These are phyloP conservation scores for Molorchus minor DNA, from an alignment of 2,888 invertebrate species.

Conservation along the genomic window DNA sequence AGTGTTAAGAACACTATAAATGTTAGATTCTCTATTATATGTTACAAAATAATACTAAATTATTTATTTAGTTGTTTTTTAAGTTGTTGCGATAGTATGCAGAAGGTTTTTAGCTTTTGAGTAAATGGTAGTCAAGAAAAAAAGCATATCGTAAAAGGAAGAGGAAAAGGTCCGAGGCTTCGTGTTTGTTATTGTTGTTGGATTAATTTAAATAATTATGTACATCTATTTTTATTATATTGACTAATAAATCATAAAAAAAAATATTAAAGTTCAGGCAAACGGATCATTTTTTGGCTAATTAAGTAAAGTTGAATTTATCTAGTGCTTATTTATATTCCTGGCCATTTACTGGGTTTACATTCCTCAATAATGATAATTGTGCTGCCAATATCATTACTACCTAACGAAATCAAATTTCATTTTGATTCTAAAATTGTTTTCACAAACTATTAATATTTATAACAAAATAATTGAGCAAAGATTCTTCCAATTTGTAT, in stretches of 20 bases:
- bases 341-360: no score
- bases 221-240: slow-evolving; percentile 10
- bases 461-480: no score
- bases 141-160: slow-evolving; percentile 35
- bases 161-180: background rate
- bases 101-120: slow-evolving; percentile 39
- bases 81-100: slow-evolving; percentile 49
- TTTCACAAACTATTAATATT: no score
- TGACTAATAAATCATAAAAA: slow-evolving; percentile 10
- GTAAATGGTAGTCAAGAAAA: slow-evolving; percentile 39
- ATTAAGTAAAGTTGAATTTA: no score
- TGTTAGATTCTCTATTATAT: slow-evolving; percentile 62
- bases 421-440: no score
- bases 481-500: no score
- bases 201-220: slow-evolving; percentile 3
- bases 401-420: no score
- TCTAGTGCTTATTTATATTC: no score
- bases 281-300: background rate
- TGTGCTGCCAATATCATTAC: no score
- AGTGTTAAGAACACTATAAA: slow-evolving; percentile 60
- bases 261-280: background rate
- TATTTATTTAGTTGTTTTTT: slow-evolving; percentile 56
- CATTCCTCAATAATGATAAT: no score
- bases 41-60: slow-evolving; percentile 55
- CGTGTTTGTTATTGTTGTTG: slow-evolving; percentile 10